Conservation (phyloP, 2,797 vertebrate species). For the Channallabes apus region DNA sequence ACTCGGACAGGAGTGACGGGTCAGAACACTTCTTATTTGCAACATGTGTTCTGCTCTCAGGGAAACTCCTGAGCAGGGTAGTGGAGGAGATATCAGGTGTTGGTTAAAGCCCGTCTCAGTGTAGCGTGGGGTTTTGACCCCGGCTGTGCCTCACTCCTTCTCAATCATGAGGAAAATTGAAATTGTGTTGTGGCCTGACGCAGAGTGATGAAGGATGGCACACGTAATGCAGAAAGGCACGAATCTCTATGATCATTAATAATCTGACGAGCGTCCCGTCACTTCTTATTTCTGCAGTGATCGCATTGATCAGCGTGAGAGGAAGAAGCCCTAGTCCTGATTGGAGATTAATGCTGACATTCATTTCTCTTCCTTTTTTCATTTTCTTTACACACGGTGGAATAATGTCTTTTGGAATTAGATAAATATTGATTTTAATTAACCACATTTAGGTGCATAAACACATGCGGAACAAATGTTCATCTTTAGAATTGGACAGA, state of each 20-base stretch:
- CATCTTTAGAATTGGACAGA: not conserved
- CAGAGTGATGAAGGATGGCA: conserved; percentile 65
- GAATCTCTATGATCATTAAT: conserved; percentile 67
- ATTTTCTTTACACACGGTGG: not conserved
- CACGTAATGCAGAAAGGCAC: conserved; percentile 71
- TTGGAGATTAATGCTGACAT: not conserved
- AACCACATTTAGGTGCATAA: not conserved
- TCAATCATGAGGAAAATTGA: conserved; percentile 67
- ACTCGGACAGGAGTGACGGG: not conserved
- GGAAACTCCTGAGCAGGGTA: not conserved
- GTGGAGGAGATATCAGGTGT: not conserved
- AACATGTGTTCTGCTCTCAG: not conserved
- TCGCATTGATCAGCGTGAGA: conserved; percentile 60
- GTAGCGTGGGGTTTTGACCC: conserved; percentile 28
- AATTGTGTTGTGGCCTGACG: conserved; percentile 63
- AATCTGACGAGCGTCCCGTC: conserved; percentile 71
- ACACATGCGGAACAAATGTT: not conserved
- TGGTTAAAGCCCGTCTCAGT: not conserved
- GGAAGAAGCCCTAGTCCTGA: conserved; percentile 20
- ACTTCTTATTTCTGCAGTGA: conserved; percentile 67
- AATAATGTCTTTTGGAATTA: not conserved
- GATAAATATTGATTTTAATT: not conserved
- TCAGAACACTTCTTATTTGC: not conserved
- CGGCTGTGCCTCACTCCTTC: conserved; percentile 22
- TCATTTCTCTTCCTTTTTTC: not conserved